Evolutionary conservation across 2,888 invertebrate species (phyloP).

Genomic region (Heteromyza rotundicornis): DNA sequence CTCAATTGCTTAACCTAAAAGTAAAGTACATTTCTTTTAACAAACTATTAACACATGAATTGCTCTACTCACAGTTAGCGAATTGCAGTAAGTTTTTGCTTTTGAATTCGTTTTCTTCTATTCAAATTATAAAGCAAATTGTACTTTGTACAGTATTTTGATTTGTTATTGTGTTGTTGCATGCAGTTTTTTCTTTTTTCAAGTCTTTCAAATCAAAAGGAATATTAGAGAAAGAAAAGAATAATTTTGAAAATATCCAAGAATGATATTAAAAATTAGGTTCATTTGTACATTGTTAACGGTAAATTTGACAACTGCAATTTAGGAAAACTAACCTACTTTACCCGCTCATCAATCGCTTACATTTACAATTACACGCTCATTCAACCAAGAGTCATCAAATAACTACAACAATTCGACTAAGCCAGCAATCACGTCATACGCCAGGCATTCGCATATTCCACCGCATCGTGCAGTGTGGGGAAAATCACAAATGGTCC

Average conservation of each 20-base stretch:
- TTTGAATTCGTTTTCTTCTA: too few relatives aligned
- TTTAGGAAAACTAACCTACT: background rate
- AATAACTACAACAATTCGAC: background rate
- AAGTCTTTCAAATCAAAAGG: too few relatives aligned
- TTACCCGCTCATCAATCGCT: too few relatives aligned
- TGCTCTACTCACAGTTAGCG: background rate
- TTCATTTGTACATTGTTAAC: background rate
- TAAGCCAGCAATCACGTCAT: slow-evolving; percentile 42
- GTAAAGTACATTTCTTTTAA: background rate
- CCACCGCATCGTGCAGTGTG: slow-evolving; percentile 71
- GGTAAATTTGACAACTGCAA: background rate
- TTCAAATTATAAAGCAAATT: background rate
- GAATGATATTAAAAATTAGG: too few relatives aligned
- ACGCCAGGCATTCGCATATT: slow-evolving; percentile 59
- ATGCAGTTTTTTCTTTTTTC: too few relatives aligned
- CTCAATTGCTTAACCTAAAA: background rate
- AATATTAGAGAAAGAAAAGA: too few relatives aligned
- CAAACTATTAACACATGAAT: background rate
- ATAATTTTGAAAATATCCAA: too few relatives aligned
- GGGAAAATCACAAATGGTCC: slow-evolving; percentile 66
- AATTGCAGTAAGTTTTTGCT: background rate
- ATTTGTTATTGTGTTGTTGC: too few relatives aligned
- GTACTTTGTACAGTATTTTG: background rate
- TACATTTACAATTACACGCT: too few relatives aligned
- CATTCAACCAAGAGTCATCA: background rate